These are phyloP conservation scores for Oxyura jamaicensis DNA, from an alignment of 2,113 vertebrate genomes.

Conservation along the genomic window DNA sequence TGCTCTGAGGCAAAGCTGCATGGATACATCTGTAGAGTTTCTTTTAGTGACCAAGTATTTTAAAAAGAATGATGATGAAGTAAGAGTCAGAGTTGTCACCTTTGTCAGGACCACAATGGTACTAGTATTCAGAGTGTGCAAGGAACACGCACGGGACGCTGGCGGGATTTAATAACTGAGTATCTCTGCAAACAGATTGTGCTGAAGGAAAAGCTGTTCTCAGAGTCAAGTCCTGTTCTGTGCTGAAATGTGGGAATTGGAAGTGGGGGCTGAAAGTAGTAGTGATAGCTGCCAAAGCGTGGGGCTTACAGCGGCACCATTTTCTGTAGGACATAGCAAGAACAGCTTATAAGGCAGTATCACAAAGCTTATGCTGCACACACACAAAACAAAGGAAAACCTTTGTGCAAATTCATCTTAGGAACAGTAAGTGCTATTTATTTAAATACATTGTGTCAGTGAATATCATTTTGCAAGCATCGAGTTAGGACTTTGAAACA, in stretches of 20 bases:
- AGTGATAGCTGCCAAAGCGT: background rate
- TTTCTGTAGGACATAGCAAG: background rate
- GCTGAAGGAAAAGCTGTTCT: slow-evolving; percentile 15
- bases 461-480: slow-evolving; percentile 26
- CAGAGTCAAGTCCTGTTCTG: background rate
- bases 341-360: background rate
- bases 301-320: background rate
- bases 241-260: background rate
- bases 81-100: slow-evolving; percentile 61
- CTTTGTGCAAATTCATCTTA: slow-evolving; percentile 48
- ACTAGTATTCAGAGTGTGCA: slow-evolving; percentile 10
- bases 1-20: background rate
- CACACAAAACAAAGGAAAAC: background rate
- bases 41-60: slow-evolving; percentile 13
- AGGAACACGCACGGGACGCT: background rate
- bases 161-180: slow-evolving; percentile 22
- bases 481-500: slow-evolving; percentile 54
- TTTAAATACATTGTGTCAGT: slow-evolving; percentile 58
- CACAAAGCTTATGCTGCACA: background rate
- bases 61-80: slow-evolving; percentile 65
- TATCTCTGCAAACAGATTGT: background rate
- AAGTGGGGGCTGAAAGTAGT: background rate
- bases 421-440: slow-evolving; percentile 30
- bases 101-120: slow-evolving; percentile 42
- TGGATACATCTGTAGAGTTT: slow-evolving; percentile 30